phyloP scores from a whole-genome alignment of 2,888 invertebrate species.

The Omphaloscelis lunosa region DNA sequence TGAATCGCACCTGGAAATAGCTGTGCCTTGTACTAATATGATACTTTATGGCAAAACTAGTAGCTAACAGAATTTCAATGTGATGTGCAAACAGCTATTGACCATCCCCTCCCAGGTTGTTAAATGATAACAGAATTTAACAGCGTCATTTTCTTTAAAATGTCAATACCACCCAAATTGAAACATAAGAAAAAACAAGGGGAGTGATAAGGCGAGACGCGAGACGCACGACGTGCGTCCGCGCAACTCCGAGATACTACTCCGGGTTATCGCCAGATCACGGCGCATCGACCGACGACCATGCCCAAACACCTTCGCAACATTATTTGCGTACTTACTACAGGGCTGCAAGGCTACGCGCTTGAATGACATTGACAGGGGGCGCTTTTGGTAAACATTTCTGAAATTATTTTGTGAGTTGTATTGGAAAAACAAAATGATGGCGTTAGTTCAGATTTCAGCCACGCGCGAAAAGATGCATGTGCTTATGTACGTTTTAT shows the following conservation, averaged over 20 bases:
- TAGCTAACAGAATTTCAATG: neutral
- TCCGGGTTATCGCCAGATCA: slow-evolving; percentile 57
- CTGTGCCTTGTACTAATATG: no score
- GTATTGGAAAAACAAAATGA: neutral
- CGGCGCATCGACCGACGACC: slow-evolving; percentile 37
- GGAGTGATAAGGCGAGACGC: slow-evolving; percentile 40
- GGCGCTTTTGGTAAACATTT: neutral
- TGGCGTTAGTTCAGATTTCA: neutral
- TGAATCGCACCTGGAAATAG: neutral
- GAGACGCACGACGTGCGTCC: slow-evolving; percentile 15
- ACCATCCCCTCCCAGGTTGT: slow-evolving; percentile 19
- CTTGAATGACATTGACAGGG: no score
- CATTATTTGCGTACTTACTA: slow-evolving; percentile 16
- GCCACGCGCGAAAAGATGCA: neutral
- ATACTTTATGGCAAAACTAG: neutral
- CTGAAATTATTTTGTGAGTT: neutral
- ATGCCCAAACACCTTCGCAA: slow-evolving; percentile 31
- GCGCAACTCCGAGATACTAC: slow-evolving; percentile 15
- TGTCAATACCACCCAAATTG: slow-evolving; percentile 68
- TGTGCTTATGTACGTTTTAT: no score
- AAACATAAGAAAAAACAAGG: slow-evolving; percentile 52
- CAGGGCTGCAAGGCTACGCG: no score
- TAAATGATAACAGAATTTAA: slow-evolving; percentile 21
- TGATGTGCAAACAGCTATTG: neutral
- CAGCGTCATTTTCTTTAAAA: slow-evolving; percentile 39